phyloP scores from a whole-genome alignment of 1,140 invertebrate genomes.

The Drosophila hydei region DNA sequence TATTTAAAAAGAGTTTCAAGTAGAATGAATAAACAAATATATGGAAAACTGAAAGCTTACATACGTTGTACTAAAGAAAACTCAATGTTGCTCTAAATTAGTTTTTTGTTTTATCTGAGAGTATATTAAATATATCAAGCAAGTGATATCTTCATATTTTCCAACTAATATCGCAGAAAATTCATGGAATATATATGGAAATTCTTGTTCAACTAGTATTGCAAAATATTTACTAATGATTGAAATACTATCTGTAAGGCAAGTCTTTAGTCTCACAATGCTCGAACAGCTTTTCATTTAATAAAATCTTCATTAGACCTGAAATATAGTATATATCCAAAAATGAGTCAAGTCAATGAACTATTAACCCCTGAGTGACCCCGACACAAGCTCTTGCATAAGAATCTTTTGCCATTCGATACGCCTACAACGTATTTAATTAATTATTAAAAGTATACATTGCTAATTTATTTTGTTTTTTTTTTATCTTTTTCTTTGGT shows the following conservation, averaged over 20 bases:
- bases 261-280: no score
- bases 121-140: no score
- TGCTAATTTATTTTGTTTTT: slow-evolving; percentile 23
- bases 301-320: slow-evolving; percentile 8
- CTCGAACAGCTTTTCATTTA: slow-evolving; percentile 4
- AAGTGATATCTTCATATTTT: no score
- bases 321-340: not conserved
- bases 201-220: no score
- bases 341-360: slow-evolving; percentile 44
- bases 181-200: no score
- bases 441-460: slow-evolving; percentile 54
- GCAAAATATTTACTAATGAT: no score
- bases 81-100: no score
- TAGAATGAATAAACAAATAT: not conserved
- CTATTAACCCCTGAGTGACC: slow-evolving; percentile 35
- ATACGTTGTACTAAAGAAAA: no score
- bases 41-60: no score
- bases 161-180: no score
- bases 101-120: no score
- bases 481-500: not conserved
- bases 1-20: not conserved
- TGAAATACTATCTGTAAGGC: no score
- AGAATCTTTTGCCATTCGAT: slow-evolving; percentile 58
- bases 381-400: slow-evolving; percentile 35
- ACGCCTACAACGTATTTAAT: slow-evolving; percentile 59